phyloP scores from a whole-genome alignment of 2,797 vertebrate genomes.

The Mustela erminea region DNA sequence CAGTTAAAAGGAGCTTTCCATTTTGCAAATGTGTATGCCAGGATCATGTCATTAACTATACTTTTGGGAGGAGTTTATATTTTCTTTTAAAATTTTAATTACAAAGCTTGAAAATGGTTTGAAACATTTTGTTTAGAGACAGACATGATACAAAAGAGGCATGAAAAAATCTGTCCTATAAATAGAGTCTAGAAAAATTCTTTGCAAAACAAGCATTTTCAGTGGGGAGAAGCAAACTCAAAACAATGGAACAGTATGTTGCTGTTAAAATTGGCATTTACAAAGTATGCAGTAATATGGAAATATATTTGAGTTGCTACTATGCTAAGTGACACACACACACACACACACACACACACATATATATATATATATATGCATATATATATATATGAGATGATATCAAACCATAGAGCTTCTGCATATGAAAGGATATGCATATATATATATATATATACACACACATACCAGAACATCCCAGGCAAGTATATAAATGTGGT shows the following conservation, averaged over 20 bases:
- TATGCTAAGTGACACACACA: constrained; percentile 21
- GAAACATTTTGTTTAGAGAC: constrained; percentile 60
- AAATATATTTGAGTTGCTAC: constrained; percentile 2
- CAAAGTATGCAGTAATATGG: not conserved
- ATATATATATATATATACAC: too few relatives aligned
- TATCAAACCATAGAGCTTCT: too few relatives aligned
- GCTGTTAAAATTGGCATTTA: constrained; percentile 32
- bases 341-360: not conserved
- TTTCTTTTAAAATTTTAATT: constrained; percentile 57
- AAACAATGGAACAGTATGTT: not conserved
- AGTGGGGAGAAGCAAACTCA: constrained; percentile 33
- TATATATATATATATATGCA: not conserved
- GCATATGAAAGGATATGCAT: too few relatives aligned
- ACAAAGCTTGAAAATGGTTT: constrained; percentile 45
- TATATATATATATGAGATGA: too few relatives aligned
- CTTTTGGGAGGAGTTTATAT: constrained; percentile 1
- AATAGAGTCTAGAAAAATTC: not conserved
- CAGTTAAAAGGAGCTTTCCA: not conserved
- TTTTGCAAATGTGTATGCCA: not conserved
- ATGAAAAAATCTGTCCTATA: constrained; percentile 45
- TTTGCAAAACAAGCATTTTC: constrained; percentile 62
- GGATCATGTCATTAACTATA: not conserved
- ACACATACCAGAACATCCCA: not conserved
- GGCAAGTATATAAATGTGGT: not conserved
- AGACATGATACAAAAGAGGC: constrained; percentile 25